Evolutionary conservation across 2,888 invertebrate species (phyloP).

Genomic region (Exocentrus adspersus): DNA sequence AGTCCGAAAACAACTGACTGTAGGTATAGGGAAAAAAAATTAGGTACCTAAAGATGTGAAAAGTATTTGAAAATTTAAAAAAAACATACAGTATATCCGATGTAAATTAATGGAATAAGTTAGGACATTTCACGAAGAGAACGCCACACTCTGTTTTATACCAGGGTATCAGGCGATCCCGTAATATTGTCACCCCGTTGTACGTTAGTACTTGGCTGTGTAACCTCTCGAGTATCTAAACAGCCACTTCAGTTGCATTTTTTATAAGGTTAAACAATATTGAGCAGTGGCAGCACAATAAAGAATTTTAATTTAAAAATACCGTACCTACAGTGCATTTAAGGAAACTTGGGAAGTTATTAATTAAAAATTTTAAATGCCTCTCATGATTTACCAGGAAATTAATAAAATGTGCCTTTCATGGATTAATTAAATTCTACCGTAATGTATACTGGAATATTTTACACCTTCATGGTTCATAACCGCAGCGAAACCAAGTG

Average conservation of each 20-base stretch:
- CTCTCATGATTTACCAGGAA: conserved; percentile 28
- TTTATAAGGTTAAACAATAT: not conserved
- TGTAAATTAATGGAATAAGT: not conserved
- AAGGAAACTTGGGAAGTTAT: conserved; percentile 31
- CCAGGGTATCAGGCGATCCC: too few species aligned
- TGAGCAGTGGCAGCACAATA: not conserved
- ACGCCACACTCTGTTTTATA: too few species aligned
- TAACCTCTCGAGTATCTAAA: too few species aligned
- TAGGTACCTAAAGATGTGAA: too few species aligned
- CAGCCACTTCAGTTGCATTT: too few species aligned
- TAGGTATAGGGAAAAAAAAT: too few species aligned
- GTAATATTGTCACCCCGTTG: too few species aligned
- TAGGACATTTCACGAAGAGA: not conserved
- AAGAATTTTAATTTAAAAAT: conserved; percentile 26
- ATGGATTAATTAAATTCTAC: conserved; percentile 32
- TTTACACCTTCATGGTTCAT: conserved; percentile 10
- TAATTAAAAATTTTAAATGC: conserved; percentile 39
- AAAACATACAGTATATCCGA: too few species aligned
- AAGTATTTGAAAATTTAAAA: too few species aligned
- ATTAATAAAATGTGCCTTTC: conserved; percentile 31
- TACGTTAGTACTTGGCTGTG: too few species aligned
- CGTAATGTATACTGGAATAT: conserved; percentile 27
- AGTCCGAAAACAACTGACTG: too few species aligned
- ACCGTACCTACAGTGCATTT: conserved; percentile 18
- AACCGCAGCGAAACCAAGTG: conserved; percentile 4